Evolutionary conservation across 2,797 vertebrate genomes (phyloP), one percentile per base, ranked within the genome.

Genomic region (Mallotus villosus): DNA sequence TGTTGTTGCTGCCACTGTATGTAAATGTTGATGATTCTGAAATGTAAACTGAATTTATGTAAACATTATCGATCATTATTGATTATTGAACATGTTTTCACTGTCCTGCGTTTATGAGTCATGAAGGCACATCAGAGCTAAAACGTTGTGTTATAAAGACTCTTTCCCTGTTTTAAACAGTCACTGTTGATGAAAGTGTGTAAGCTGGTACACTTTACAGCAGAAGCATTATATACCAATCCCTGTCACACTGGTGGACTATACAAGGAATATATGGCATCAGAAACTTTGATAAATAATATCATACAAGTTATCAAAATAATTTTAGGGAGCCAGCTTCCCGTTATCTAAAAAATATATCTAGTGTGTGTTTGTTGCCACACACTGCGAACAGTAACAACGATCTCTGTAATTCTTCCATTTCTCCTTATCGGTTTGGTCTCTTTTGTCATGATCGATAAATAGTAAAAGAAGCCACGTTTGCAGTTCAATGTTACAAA

Each of bases 281-380:
- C 78, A 91, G 90, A 94, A 67, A 87, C 76, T 69, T 83, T 92
- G 94, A 96, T 96, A 97, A 98, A 97, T 96, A 98, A 96, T 95
- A 96, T 94, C 90, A 95, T 87, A 95, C 92, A 94, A 92, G 92
- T 90, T 84, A 92, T 94, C 92, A 95, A 90, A 89, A 89, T 91
- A 68, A 79, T 91, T 91, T 88, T 86, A 95, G 95, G 95, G 94
- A 96, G 95, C 95, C 95, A 95, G 95, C 95, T 96, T 95, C 95
- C 94, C 94, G 90, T 92, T 84, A 88, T 89, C 83, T 92, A 79
- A 85, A 87, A 68, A 74, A 81, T 79, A 79, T 69, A 79, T 82
- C 64, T 80, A 70, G 73, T 71, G 65, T 80, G 72, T 74, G 78
- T 81, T 65, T 46, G 75, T 78, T 59, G 4, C 65, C 64, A 65